Evolutionary conservation across 2,888 invertebrate genomes (phyloP).

Genomic region (Epinotia nisella): DNA sequence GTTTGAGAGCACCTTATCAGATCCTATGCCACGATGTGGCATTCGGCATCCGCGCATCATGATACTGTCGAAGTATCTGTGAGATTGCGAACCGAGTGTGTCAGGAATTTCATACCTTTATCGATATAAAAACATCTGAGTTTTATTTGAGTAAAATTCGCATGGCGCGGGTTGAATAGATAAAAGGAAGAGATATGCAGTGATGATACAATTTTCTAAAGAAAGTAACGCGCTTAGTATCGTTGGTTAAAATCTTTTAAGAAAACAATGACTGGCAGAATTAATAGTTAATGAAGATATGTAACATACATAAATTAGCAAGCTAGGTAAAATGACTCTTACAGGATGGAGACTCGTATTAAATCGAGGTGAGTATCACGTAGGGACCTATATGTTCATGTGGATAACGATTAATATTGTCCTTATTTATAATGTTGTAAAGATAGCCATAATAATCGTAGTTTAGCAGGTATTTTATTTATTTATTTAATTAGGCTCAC

Average conservation of each 20-base stretch:
- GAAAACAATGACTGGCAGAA: neutral
- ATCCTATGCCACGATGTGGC: slow-evolving; percentile 28
- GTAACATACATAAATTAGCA: slow-evolving; percentile 46
- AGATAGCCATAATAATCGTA: too few species aligned
- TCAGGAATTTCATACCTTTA: neutral
- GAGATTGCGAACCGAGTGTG: slow-evolving; percentile 3
- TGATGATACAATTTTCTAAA: neutral
- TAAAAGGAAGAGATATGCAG: neutral
- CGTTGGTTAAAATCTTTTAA: neutral
- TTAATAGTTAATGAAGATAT: neutral
- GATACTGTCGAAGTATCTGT: slow-evolving; percentile 3
- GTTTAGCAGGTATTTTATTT: too few species aligned
- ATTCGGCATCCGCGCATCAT: slow-evolving; percentile 9
- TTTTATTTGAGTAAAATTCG: neutral
- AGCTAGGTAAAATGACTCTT: slow-evolving; percentile 59
- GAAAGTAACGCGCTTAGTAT: neutral
- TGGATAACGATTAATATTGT: neutral
- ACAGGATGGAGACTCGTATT: slow-evolving; percentile 71
- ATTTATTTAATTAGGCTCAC: too few species aligned
- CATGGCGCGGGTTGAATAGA: too few species aligned
- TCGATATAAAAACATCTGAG: neutral
- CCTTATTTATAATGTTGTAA: too few species aligned
- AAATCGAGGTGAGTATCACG: slow-evolving; percentile 67
- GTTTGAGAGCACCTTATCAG: slow-evolving; percentile 47
- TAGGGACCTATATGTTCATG: neutral